Evolutionary conservation across 2,113 vertebrate species (phyloP).

Genomic region (Pyxicephalus adspersus): DNA sequence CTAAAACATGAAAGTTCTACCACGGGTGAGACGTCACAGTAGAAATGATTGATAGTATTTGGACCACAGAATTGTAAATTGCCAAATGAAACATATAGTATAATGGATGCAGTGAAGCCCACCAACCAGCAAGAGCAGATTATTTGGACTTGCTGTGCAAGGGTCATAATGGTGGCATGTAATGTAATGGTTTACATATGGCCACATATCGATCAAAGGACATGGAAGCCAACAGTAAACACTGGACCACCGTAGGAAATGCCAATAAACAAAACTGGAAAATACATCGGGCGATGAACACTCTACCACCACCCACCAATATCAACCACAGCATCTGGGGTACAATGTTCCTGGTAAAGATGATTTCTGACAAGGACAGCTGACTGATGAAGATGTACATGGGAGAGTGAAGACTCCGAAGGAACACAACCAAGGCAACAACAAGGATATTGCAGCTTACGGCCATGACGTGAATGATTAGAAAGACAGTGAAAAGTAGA

Average conservation of each 20-base stretch:
- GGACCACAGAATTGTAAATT: neutral
- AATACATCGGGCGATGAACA: neutral
- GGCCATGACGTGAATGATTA: neutral
- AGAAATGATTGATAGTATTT: neutral
- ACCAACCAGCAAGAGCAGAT: neutral
- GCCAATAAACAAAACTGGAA: neutral
- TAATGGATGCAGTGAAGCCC: neutral
- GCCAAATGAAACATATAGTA: neutral
- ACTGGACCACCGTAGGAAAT: neutral
- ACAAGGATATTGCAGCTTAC: neutral
- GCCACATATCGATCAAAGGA: slow-evolving; percentile 6
- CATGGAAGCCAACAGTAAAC: neutral
- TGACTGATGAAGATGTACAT: neutral
- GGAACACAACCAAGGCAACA: neutral
- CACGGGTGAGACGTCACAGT: neutral
- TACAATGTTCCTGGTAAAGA: slow-evolving; percentile 3
- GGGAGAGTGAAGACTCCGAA: neutral
- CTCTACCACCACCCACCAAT: neutral
- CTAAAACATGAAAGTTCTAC: neutral
- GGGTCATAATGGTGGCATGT: neutral
- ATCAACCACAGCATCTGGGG: neutral
- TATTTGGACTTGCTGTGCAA: neutral
- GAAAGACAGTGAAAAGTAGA: neutral
- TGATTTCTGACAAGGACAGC: neutral
- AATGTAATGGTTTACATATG: neutral